Evolutionary conservation across 2,888 invertebrate genomes (phyloP), one percentile per base, ranked within the genome.

Genomic region (Escarpia spicata): DNA sequence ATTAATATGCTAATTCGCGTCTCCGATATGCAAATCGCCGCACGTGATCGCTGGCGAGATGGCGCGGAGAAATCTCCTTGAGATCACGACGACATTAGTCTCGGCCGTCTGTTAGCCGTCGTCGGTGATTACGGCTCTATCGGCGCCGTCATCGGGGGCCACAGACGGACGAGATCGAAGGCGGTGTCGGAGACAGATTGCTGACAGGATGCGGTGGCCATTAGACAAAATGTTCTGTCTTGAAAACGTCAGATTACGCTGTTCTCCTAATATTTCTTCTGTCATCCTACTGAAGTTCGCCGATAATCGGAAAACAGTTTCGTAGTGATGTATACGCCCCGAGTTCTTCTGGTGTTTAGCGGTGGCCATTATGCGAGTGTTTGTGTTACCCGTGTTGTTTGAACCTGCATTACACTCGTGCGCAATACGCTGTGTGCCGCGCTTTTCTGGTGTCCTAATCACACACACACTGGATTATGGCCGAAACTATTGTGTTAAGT

Each of bases 31-130:
- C 75, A 75, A 75, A 75, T 75, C 75, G 75, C n/a, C 6, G 2
- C 75, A 75, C 75, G 75, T 75, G 75, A 75, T 75, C 75, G 26
- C 19, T 75, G 75, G 75, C 75, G 75, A 75, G 75, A 75, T 75
- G 75, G 75, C 75, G 75, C 75, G 75, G 75, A 75, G 75, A 75
- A 75, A 75, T 75, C 75, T 75, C 75, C 75, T 26, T 75, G 75
- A 75, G 75, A 75, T 75, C 75, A 8, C 75, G 75, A 26, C 75
- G 26, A 75, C 75, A n/a, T 75, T 75, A 75, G n/a, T 75, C 26
- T 26, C 75, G n/a, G 75, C 75, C 75, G 75, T 75, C 75, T 75
- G 75, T 75, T 75, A 26, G 75, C 75, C 75, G 75, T 75, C 75
- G 75, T 75, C 75, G 75, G 75, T 75, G 75, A 75, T 75, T 75